Conservation (phyloP, 1,140 invertebrate species). For the Lepidurus arcticus region DNA sequence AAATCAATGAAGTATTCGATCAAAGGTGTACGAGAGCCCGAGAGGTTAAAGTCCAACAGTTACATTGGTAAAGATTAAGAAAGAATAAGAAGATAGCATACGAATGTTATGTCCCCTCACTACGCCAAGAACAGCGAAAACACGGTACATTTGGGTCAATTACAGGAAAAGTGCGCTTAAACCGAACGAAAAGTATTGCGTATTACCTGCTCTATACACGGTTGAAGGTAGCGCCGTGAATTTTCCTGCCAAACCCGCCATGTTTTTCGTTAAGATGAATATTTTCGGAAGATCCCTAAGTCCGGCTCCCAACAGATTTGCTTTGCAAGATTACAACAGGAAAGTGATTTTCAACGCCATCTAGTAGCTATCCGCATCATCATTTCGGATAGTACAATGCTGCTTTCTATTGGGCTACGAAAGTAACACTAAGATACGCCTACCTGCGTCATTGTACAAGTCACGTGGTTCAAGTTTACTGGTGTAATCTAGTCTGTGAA, state of each 20-base stretch:
- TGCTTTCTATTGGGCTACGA: background rate
- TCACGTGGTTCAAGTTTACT: background rate
- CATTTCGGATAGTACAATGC: background rate
- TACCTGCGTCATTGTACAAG: background rate
- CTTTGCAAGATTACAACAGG: background rate
- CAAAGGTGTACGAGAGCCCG: too few relatives aligned
- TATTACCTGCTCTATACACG: too few relatives aligned
- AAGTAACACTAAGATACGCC: background rate
- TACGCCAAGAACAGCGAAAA: too few relatives aligned
- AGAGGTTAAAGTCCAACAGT: too few relatives aligned
- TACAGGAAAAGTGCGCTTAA: too few relatives aligned
- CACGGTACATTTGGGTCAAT: too few relatives aligned
- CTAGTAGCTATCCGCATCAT: background rate
- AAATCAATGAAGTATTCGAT: too few relatives aligned
- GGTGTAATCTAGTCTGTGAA: background rate
- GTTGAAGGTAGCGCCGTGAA: background rate
- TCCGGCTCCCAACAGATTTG: background rate
- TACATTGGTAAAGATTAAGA: too few relatives aligned
- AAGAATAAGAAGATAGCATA: too few relatives aligned
- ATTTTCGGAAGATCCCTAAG: background rate
- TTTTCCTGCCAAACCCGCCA: background rate
- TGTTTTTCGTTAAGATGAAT: background rate
- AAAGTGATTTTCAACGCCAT: background rate
- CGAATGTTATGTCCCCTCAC: too few relatives aligned
- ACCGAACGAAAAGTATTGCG: too few relatives aligned